A percentile compares a stretch with the other conserved stretches of the same genome.
Evolutionary conservation across 2,888 invertebrate species (phyloP).

Genomic region (Pasiphila rectangulata): DNA sequence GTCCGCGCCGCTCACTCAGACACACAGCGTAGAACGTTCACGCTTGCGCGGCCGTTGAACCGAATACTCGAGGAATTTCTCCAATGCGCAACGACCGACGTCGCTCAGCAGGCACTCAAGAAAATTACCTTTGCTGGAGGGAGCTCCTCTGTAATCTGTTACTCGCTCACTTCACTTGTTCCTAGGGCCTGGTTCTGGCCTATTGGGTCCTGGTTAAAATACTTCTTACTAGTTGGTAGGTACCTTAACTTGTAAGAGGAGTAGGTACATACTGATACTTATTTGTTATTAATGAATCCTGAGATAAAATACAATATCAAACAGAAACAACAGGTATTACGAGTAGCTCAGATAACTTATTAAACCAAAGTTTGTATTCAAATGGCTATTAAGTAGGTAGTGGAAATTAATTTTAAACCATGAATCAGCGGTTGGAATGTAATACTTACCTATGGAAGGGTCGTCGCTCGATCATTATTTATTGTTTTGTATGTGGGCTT

Average conservation of each 20-base stretch:
- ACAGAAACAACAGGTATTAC: too few species aligned
- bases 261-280: too few species aligned
- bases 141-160: conserved; percentile 10
- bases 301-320: too few species aligned
- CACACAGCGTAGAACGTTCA: conserved; percentile 61
- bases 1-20: conserved; percentile 59
- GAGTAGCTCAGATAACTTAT: too few species aligned
- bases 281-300: too few species aligned
- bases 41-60: conserved; percentile 77
- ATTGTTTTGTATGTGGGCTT: conserved; percentile 5
- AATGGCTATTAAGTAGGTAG: background rate
- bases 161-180: background rate
- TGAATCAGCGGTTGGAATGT: conserved; percentile 12
- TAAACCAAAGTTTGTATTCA: background rate
- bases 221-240: too few species aligned
- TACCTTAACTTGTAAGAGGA: too few species aligned
- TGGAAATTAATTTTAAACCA: background rate
- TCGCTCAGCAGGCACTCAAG: conserved; percentile 65
- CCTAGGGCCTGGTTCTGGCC: background rate
- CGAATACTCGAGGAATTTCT: conserved; percentile 79
- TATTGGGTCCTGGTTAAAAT: too few species aligned
- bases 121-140: conserved; percentile 59
- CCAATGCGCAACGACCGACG: conserved; percentile 57
- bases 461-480: conserved; percentile 3
- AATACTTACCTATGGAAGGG: conserved; percentile 7